These are phyloP conservation scores for Sinonovacula constricta DNA, from an alignment of 1,140 invertebrate species.

Conservation along the genomic window DNA sequence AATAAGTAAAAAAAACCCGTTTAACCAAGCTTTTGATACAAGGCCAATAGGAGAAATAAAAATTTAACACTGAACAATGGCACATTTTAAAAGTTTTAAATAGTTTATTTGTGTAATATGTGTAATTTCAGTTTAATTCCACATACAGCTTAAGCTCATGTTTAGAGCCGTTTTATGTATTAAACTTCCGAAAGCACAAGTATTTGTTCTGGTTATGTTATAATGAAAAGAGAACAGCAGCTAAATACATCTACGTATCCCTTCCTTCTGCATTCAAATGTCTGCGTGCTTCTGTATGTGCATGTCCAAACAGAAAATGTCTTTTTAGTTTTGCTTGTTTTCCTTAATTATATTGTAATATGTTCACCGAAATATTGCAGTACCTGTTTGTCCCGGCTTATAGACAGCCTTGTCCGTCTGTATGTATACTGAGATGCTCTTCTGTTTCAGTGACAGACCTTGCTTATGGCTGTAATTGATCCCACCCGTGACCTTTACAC, in stretches of 20 bases:
- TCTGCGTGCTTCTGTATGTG: neutral
- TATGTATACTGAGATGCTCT: conserved; percentile 56
- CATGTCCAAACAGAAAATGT: neutral
- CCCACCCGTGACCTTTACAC: conserved; percentile 29
- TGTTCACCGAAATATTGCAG: neutral
- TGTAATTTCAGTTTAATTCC: no score
- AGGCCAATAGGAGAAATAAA: no score
- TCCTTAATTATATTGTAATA: neutral
- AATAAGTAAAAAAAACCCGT: no score
- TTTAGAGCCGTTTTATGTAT: no score
- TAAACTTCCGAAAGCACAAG: neutral
- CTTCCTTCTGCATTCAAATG: neutral
- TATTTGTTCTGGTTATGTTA: neutral
- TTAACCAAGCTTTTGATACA: no score
- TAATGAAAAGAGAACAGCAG: neutral
- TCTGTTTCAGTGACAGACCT: conserved; percentile 25
- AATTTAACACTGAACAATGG: no score
- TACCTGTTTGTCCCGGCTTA: conserved; percentile 68
- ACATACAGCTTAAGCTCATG: no score
- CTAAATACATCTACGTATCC: neutral
- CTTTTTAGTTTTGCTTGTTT: neutral
- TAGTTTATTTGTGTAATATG: no score
- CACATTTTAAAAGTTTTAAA: no score
- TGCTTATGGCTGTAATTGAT: conserved; percentile 36
- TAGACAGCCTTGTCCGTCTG: conserved; percentile 70